Evolutionary conservation across 2,797 vertebrate genomes (phyloP).

Genomic region (Pangasius sanitwongsei): DNA sequence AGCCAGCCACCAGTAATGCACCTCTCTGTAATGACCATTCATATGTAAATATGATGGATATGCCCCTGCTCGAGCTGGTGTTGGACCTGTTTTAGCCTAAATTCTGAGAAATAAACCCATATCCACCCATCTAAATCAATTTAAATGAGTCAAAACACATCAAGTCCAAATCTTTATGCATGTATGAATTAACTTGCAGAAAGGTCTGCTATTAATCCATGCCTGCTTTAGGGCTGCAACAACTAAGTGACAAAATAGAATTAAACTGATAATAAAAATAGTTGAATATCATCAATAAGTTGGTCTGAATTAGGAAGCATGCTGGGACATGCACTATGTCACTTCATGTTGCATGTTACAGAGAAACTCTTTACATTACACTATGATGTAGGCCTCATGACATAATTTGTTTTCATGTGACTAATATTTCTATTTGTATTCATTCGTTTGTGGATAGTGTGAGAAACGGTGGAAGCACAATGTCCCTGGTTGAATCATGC

Average conservation of each 20-base stretch:
- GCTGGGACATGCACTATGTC: neutral
- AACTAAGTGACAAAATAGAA: neutral
- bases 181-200: neutral
- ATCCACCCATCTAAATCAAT: neutral
- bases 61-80: neutral
- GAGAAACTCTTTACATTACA: neutral
- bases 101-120: neutral
- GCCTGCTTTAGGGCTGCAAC: neutral
- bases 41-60: slow-evolving; percentile 50
- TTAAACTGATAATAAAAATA: neutral
- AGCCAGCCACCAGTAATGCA: slow-evolving; percentile 17
- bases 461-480: neutral
- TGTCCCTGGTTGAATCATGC: neutral
- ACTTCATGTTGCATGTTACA: neutral
- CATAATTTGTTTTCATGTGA: neutral
- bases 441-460: neutral
- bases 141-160: neutral
- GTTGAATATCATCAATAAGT: neutral
- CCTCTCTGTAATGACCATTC: slow-evolving; percentile 39
- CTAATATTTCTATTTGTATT: neutral
- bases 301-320: neutral
- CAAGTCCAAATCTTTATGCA: neutral
- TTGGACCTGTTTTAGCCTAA: neutral
- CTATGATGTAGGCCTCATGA: neutral
- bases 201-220: neutral